These are phyloP conservation scores for Phytoseiulus persimilis DNA, from an alignment of 2,888 invertebrate genomes.

Conservation along the genomic window DNA sequence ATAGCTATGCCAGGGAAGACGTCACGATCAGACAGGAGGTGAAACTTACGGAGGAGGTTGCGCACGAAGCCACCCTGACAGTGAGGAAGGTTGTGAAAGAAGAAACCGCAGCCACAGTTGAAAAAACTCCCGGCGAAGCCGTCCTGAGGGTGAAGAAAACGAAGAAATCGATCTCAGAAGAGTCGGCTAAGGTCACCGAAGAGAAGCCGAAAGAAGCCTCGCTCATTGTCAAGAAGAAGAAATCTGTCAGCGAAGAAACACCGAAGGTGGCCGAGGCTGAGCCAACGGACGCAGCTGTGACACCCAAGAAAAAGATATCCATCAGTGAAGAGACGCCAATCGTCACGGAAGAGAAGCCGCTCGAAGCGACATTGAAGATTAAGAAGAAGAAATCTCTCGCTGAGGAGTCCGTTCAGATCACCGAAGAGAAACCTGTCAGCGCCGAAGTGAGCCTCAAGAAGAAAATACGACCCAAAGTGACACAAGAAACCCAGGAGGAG, in stretches of 20 bases:
- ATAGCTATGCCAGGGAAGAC: not conserved
- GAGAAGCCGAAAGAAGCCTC: conserved; percentile 14
- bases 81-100: conserved; percentile 40
- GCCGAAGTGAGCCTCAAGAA: conserved; percentile 41
- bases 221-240: conserved; percentile 39
- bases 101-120: conserved; percentile 40
- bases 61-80: not conserved
- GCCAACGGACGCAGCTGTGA: conserved; percentile 39
- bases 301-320: conserved; percentile 12
- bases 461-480: conserved; percentile 39
- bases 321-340: conserved; percentile 40
- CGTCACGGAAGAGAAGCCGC: conserved; percentile 41
- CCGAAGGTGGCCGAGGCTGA: conserved; percentile 17
- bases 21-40: not conserved
- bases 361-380: conserved; percentile 42
- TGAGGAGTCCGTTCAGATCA: conserved; percentile 14
- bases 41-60: not conserved
- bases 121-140: conserved; percentile 41
- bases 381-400: conserved; percentile 42
- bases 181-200: not conserved
- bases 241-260: conserved; percentile 12
- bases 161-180: too few relatives aligned
- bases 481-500: conserved; percentile 37
- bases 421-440: conserved; percentile 41
- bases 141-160: not conserved